These are phyloP conservation scores for Daboia siamensis DNA, from an alignment of 2,113 vertebrate species.

Conservation along the genomic window DNA sequence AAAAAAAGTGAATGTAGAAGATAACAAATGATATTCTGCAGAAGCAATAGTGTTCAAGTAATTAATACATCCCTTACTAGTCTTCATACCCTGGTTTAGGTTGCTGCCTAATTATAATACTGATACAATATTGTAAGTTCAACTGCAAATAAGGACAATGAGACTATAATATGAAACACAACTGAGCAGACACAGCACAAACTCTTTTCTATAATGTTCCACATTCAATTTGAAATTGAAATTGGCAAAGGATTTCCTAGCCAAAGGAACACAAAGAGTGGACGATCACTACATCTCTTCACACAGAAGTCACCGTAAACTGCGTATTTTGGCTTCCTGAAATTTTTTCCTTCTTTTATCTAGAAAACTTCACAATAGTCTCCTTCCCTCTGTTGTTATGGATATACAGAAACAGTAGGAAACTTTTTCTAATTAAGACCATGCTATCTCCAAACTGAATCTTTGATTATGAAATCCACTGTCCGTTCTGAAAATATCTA, in stretches of 20 bases:
- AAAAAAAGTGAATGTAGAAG: slow-evolving; percentile 21
- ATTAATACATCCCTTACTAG: not conserved
- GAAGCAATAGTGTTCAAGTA: not conserved
- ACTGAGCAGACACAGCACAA: not conserved
- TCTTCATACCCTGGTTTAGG: not conserved
- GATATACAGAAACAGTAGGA: not conserved
- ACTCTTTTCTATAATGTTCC: not conserved
- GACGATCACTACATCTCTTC: not conserved
- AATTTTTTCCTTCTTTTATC: not conserved
- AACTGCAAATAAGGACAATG: not conserved
- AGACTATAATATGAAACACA: not conserved
- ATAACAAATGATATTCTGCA: not conserved
- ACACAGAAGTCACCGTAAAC: not conserved
- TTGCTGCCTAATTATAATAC: not conserved
- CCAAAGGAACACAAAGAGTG: not conserved
- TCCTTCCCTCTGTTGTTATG: not conserved
- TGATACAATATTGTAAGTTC: not conserved
- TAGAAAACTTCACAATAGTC: not conserved
- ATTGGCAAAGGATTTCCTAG: not conserved
- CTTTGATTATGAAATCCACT: not conserved
- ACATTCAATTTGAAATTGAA: not conserved
- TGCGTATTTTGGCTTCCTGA: not conserved
- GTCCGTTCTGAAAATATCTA: not conserved
- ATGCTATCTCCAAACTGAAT: not conserved
- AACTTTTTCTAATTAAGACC: not conserved